A percentile compares a stretch with the other conserved stretches of the same genome.
Conservation (phyloP, 2,113 vertebrate genomes). For the Pseudorhombus dupliciocellatus region DNA sequence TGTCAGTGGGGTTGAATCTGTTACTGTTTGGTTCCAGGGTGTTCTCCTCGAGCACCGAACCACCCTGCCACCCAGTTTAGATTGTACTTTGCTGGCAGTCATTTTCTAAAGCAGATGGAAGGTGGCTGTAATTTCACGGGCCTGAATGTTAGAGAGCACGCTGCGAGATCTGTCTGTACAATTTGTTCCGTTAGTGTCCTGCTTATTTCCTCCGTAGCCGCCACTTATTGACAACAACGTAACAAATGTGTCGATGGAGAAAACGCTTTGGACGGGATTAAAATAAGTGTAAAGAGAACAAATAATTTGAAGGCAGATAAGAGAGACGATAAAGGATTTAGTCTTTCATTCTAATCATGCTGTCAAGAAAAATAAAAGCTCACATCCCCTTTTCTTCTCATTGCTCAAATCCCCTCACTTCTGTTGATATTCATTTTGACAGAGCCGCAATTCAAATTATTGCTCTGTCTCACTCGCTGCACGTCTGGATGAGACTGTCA, state of each 20-base stretch:
- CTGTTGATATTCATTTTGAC: slow-evolving; percentile 29
- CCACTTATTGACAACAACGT: slow-evolving; percentile 11
- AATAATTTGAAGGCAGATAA: slow-evolving; percentile 42
- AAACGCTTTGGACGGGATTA: slow-evolving; percentile 22
- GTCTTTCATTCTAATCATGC: slow-evolving; percentile 29
- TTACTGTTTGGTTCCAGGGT: slow-evolving; percentile 74
- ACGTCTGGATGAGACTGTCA: slow-evolving; percentile 10
- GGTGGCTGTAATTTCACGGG: slow-evolving; percentile 65
- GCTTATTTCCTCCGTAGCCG: slow-evolving; percentile 39
- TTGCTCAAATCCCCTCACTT: slow-evolving; percentile 20
- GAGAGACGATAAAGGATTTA: slow-evolving; percentile 1
- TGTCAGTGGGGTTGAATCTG: slow-evolving; percentile 72
- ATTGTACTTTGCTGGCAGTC: slow-evolving; percentile 68
- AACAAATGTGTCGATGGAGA: slow-evolving; percentile 24
- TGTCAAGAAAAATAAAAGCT: slow-evolving; percentile 3
- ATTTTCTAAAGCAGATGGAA: slow-evolving; percentile 74
- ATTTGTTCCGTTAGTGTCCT: slow-evolving; percentile 45
- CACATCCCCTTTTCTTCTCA: neutral
- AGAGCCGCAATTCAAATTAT: slow-evolving; percentile 26
- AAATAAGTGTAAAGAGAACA: slow-evolving; percentile 31
- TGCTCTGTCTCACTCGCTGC: slow-evolving; percentile 16
- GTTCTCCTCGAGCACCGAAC: slow-evolving; percentile 69
- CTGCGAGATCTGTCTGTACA: slow-evolving; percentile 35
- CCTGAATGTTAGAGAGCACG: slow-evolving; percentile 45
- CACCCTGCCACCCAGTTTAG: slow-evolving; percentile 61